Evolutionary conservation across 2,113 vertebrate species (phyloP).

Genomic region (Vicugna pacos): DNA sequence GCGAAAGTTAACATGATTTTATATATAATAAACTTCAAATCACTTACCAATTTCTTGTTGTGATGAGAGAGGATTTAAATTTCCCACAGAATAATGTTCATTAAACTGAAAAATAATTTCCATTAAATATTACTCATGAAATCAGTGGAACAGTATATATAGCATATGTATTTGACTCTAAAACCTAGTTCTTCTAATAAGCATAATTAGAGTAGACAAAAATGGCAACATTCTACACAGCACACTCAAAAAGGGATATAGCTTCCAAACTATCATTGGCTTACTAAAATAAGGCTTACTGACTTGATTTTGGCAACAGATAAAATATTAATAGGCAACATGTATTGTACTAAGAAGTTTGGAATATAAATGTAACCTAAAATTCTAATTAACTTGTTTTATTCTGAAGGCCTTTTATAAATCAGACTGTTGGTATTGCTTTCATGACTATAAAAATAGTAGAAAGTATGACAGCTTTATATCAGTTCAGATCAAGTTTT

Average conservation of each 20-base stretch:
- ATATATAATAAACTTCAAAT: conserved; percentile 49
- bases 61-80: conserved; percentile 82
- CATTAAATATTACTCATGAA: conserved; percentile 73
- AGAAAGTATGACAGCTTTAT: not conserved
- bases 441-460: not conserved
- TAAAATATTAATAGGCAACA: conserved; percentile 41
- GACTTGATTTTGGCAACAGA: conserved; percentile 16
- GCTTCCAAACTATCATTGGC: conserved; percentile 37
- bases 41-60: conserved; percentile 88
- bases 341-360: not conserved
- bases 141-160: conserved; percentile 42
- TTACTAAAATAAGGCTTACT: conserved; percentile 27
- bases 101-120: conserved; percentile 83
- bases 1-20: conserved; percentile 33
- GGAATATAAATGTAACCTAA: conserved; percentile 26
- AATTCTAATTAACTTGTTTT: conserved; percentile 39
- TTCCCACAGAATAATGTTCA: conserved; percentile 80
- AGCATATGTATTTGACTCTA: conserved; percentile 15
- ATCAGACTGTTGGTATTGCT: not conserved
- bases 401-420: conserved; percentile 37
- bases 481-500: conserved; percentile 46
- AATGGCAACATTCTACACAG: conserved; percentile 10
- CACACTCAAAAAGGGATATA: conserved; percentile 24
- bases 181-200: conserved; percentile 34
- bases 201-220: not conserved